phyloP scores from a whole-genome alignment of 2,888 invertebrate species.

The Deroplatys truncata region DNA sequence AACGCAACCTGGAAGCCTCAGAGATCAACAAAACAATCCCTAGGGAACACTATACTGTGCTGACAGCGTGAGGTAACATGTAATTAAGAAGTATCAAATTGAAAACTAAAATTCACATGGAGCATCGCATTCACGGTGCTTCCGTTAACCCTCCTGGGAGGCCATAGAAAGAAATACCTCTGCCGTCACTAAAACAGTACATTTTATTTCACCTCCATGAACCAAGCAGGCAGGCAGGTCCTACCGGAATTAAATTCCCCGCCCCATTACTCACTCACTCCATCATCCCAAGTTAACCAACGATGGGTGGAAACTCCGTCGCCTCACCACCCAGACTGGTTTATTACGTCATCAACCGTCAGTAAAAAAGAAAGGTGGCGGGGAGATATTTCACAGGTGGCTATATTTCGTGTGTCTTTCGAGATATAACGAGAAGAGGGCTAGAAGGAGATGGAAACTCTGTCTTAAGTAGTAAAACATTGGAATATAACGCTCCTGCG shows the following conservation, averaged over 20 bases:
- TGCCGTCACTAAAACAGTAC: background rate
- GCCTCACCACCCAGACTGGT: background rate
- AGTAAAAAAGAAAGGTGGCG: background rate
- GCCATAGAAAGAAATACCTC: background rate
- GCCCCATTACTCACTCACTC: background rate
- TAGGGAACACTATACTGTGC: background rate
- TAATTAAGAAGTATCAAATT: background rate
- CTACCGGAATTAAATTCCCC: conserved; percentile 2
- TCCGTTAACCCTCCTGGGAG: background rate
- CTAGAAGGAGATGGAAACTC: background rate
- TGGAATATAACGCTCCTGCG: background rate
- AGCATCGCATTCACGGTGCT: background rate
- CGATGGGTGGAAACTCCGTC: background rate
- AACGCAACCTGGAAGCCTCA: background rate
- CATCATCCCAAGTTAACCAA: background rate
- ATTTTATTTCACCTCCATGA: background rate
- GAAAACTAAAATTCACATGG: background rate
- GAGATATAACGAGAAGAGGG: background rate
- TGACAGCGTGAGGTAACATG: background rate
- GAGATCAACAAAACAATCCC: background rate
- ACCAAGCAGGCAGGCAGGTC: background rate
- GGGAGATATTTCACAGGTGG: conserved; percentile 7
- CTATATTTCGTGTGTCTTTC: background rate
- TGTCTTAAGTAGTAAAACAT: conserved; percentile 3
- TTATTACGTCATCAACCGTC: conserved; percentile 12